phyloP scores from a whole-genome alignment of 2,113 vertebrate species.

The Petrocephalus microphthalmus region DNA sequence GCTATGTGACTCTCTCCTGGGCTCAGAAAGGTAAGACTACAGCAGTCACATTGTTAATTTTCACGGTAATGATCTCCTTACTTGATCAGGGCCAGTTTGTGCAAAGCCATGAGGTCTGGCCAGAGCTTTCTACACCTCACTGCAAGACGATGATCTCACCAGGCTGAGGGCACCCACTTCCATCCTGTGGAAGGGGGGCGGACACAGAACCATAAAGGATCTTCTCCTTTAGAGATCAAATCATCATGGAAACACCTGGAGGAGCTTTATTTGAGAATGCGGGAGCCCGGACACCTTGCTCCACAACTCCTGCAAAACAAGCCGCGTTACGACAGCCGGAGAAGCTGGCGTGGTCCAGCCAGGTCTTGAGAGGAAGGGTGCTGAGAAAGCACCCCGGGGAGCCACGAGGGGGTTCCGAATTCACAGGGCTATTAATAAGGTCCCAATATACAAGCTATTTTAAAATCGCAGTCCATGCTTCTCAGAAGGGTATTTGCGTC shows the following conservation, averaged over 20 bases:
- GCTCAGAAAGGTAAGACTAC: not conserved
- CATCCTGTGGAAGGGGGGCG: not conserved
- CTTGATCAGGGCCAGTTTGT: not conserved
- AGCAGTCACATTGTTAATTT: not conserved
- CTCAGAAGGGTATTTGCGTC: constrained; percentile 27
- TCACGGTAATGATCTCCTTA: not conserved
- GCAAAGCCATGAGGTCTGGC: not conserved
- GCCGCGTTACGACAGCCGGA: not conserved
- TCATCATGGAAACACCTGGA: not conserved
- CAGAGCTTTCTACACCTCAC: not conserved
- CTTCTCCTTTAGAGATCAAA: not conserved
- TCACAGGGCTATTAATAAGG: constrained; percentile 18
- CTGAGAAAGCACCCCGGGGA: not conserved
- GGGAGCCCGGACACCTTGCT: not conserved
- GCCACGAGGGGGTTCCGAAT: not conserved
- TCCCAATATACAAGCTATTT: constrained; percentile 9
- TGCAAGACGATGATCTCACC: not conserved
- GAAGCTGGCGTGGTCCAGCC: not conserved
- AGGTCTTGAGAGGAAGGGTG: not conserved
- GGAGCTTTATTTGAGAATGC: not conserved
- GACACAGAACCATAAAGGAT: not conserved
- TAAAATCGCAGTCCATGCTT: constrained; percentile 17
- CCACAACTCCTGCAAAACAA: not conserved
- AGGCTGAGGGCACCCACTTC: not conserved
- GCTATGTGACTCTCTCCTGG: not conserved